Evolutionary conservation across 2,888 invertebrate genomes (phyloP), one percentile per base, ranked within the genome.

Genomic region (Euproctis similis): DNA sequence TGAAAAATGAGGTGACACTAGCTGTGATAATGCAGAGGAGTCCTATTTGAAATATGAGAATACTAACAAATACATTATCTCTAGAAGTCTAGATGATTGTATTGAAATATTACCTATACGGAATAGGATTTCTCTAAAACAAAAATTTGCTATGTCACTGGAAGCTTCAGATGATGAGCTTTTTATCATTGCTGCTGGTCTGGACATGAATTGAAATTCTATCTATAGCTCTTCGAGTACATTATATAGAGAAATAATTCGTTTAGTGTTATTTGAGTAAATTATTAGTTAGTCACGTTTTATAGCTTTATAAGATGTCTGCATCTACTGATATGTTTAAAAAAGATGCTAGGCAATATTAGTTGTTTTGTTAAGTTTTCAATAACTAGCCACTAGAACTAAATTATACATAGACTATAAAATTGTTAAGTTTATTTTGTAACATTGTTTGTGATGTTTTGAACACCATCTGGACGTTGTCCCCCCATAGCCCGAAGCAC

Each of bases 301-400:
- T 28, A 31, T 39, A 41, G 28, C 36, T 16, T 21, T 34, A 39
- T 26, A 37, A 33, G 36, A 29, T 35, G 30, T 31, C 30, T 51
- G 60, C 60, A 60, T 60, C 60, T 30, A 37, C 45, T 49, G 40
- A 60, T 60, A 60, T 60, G 60, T 60, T 60, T 49, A 44, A 39
- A n/a, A n/a, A 51, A 46, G 61, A 59, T 61, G 61, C 59, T 59
- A 37, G 41, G 37, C 39, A 27, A 38, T n/a, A n/a, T n/a, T n/a
- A n/a, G n/a, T 38, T 37, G 44, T 49, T 46, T 48, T 34, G 50
- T 61, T 58, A 52, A 44, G 50, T 54, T 53, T 54, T 43, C 49
- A 30, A 35, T 41, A 40, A 28, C 41, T 54, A 53, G 40, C 49
- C 28, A 36, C 44, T 51, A 50, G 36, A 34, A 30, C 26, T 39